Evolutionary conservation across 2,113 vertebrate species (phyloP).

Genomic region (Crypturellus undulatus): DNA sequence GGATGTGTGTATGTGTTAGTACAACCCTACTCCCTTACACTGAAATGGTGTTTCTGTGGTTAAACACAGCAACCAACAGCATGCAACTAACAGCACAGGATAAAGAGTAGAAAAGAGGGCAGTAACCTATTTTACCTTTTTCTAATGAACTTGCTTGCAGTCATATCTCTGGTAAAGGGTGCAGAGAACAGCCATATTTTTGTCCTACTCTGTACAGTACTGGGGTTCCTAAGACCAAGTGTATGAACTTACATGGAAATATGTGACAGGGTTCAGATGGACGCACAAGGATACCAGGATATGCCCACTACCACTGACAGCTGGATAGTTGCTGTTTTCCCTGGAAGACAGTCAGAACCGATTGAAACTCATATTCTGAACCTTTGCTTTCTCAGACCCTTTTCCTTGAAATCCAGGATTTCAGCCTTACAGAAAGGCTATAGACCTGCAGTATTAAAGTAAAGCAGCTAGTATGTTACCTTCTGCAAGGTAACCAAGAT

Average conservation of each 20-base stretch:
- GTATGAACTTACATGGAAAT: not conserved
- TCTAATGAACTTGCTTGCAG: not conserved
- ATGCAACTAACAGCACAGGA: not conserved
- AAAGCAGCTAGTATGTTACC: not conserved
- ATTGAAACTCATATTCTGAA: not conserved
- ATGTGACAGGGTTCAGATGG: not conserved
- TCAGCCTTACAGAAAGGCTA: not conserved
- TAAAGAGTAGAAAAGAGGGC: not conserved
- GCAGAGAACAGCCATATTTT: not conserved
- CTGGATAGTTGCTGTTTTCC: not conserved
- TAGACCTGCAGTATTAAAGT: conserved; percentile 3
- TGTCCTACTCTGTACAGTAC: not conserved
- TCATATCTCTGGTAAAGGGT: not conserved
- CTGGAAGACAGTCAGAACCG: not conserved
- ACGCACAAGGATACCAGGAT: not conserved
- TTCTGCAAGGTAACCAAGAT: conserved; percentile 3
- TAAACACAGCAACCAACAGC: not conserved
- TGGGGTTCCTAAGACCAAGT: not conserved
- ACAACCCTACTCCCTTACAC: not conserved
- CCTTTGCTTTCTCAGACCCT: not conserved
- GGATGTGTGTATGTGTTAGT: not conserved
- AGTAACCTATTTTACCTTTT: not conserved
- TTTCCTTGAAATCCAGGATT: not conserved
- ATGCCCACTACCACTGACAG: not conserved
- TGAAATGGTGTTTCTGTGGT: not conserved